Conservation (phyloP, 2,888 invertebrate species). For the Bhutanitis thaidina region DNA sequence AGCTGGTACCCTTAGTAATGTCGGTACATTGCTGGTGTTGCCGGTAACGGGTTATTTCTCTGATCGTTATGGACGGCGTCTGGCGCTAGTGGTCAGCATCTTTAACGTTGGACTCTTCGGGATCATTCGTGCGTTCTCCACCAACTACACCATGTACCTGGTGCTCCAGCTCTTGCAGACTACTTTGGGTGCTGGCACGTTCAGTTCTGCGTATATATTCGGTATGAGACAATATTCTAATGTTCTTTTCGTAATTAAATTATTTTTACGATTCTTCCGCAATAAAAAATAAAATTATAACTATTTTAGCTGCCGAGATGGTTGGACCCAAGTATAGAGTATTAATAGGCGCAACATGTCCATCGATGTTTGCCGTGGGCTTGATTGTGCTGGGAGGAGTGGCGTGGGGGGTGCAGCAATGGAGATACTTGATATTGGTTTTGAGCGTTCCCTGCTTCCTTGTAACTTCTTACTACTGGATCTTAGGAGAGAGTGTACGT, state of each 20-base stretch:
- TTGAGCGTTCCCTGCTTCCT: slow-evolving; percentile 85
- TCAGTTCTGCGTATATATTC: slow-evolving; percentile 67
- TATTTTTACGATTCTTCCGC: too few relatives aligned
- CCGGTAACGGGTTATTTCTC: slow-evolving; percentile 82
- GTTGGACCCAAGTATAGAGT: slow-evolving; percentile 87
- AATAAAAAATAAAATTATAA: too few relatives aligned
- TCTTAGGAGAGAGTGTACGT: slow-evolving; percentile 84
- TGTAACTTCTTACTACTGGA: slow-evolving; percentile 83
- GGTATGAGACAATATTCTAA: slow-evolving; percentile 30
- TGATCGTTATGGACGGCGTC: slow-evolving; percentile 74
- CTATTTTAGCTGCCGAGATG: slow-evolving; percentile 84
- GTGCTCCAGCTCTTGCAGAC: slow-evolving; percentile 76
- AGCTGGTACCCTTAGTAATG: slow-evolving; percentile 82
- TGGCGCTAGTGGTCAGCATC: slow-evolving; percentile 48
- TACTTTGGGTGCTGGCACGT: slow-evolving; percentile 73
- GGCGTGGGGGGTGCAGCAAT: slow-evolving; percentile 84
- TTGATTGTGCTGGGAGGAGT: slow-evolving; percentile 83
- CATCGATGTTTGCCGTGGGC: slow-evolving; percentile 86
- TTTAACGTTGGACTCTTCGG: slow-evolving; percentile 62
- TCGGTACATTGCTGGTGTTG: slow-evolving; percentile 82
- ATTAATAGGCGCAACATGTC: slow-evolving; percentile 84
- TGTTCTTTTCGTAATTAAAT: too few relatives aligned
- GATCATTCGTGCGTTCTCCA: slow-evolving; percentile 75
- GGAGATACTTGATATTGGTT: slow-evolving; percentile 83
- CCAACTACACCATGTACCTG: slow-evolving; percentile 77